Base-by-base conservation (phyloP, 2,113 vertebrate genomes). In the Tichodroma muraria region DNA sequence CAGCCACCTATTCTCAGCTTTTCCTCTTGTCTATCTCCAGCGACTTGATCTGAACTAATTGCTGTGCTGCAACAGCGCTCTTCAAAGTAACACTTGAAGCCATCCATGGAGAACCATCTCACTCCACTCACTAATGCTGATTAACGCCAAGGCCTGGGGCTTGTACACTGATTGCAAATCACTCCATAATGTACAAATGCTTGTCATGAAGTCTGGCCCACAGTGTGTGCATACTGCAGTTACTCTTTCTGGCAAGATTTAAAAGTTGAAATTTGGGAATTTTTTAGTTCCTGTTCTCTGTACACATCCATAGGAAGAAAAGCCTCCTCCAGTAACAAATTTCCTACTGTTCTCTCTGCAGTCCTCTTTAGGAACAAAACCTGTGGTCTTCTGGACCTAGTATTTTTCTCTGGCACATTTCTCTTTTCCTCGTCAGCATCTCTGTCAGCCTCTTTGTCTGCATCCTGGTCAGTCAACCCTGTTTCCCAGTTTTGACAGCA, bases 161-260 rank as follows among this genome's bases (percentile, higher is more conserved):
- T 85, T 2, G 0, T 64, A 33, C 0, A 10, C n/a, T 60, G 40
- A 56, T 37, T 56, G 75, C 45, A 72, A 76, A 61, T 72, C 19
- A 27, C 30, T 64, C 21, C 19, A 56, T 44, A 49, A 73, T 35
- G 9, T 60, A 49, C 27, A 70, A 42, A 35, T 11, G 5, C 3
- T 6, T 79, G 57, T 13, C 68, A n/a, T 64, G 63, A 35, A 54
- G 28, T 81, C 25, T 65, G 47, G 22, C 40, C 37, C 23, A 15
- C 7, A 40, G 8, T 9, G 6, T 44, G 13, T 24, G 10, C 4
- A 0, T 37, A 15, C 30, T 42, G 16, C 3, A 2, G 16, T 70
- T 81, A 71, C 50, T 79, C 38, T 56, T 88, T 76, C 75, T 52
- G 30, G 53, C 10, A 59, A 6, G 6, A 49, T 44, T 82, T 52